Conservation (phyloP, 2,888 invertebrate genomes). For the Sphinx pinastri region DNA sequence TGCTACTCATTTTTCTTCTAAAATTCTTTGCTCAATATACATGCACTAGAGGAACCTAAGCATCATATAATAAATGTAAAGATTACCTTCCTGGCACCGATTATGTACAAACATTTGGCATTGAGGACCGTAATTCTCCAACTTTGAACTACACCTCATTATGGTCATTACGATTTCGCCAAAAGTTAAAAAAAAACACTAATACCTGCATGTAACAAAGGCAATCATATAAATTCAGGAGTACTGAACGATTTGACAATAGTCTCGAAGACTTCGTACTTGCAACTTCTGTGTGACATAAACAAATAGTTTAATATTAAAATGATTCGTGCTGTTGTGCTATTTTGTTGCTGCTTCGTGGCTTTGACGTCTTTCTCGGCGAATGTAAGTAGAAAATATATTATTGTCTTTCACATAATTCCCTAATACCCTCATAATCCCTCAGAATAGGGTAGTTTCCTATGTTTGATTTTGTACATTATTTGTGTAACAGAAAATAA, state of each 20-base stretch:
- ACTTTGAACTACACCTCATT: conserved; percentile 20
- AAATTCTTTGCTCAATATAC: neutral
- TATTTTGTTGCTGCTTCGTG: conserved; percentile 48
- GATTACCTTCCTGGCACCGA: conserved; percentile 8
- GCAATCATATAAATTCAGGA: conserved; percentile 45
- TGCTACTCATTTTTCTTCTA: no score
- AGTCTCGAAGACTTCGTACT: conserved; percentile 32
- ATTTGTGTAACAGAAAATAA: no score
- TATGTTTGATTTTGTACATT: no score
- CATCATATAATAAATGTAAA: neutral
- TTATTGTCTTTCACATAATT: no score
- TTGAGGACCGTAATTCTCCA: conserved; percentile 22
- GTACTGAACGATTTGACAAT: conserved; percentile 34
- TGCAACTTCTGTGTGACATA: conserved; percentile 8
- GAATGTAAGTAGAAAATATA: conserved; percentile 47
- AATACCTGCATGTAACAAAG: conserved; percentile 31
- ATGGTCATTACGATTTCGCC: conserved; percentile 11
- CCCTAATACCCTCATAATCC: no score
- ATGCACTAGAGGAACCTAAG: neutral
- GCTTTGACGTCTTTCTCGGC: conserved; percentile 47
- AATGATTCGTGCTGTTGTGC: conserved; percentile 50
- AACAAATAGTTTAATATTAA: conserved; percentile 34
- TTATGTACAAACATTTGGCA: conserved; percentile 12
- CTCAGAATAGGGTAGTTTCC: no score
- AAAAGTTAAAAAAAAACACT: conserved; percentile 27